A percentile compares a stretch with the other conserved stretches of the same genome.
Conservation (phyloP, 2,888 invertebrate genomes). For the Drosophila heteroneura region DNA sequence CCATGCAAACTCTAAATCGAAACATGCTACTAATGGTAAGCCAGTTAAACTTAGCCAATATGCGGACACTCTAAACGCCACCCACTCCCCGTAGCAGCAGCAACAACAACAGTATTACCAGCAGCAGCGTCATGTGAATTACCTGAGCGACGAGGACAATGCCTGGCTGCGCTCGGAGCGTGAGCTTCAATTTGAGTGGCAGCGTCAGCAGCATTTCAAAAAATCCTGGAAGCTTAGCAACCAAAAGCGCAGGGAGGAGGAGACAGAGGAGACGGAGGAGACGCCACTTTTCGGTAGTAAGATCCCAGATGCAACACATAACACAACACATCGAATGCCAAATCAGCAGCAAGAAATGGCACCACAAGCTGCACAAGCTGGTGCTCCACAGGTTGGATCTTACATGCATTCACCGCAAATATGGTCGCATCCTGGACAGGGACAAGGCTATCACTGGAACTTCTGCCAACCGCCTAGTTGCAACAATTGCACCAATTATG, state of each 20-base stretch:
- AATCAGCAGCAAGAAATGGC: background rate
- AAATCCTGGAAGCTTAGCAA: background rate
- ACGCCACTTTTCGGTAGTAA: background rate
- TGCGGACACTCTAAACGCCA: background rate
- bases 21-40: background rate
- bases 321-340: background rate
- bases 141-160: background rate
- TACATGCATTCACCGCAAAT: background rate
- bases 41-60: background rate
- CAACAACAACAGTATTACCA: background rate
- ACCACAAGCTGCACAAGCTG: background rate
- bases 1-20: background rate
- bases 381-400: background rate
- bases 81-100: background rate
- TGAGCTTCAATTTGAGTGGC: background rate
- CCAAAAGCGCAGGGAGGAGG: background rate
- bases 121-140: background rate
- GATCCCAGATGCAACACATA: background rate
- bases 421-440: background rate
- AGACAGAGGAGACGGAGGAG: background rate
- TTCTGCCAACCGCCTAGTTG: background rate
- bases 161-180: background rate
- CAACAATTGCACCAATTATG: background rate
- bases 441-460: rapidly evolving
- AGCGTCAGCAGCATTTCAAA: background rate